Conservation (phyloP, 2,797 vertebrate genomes). For the Chelmon rostratus region DNA sequence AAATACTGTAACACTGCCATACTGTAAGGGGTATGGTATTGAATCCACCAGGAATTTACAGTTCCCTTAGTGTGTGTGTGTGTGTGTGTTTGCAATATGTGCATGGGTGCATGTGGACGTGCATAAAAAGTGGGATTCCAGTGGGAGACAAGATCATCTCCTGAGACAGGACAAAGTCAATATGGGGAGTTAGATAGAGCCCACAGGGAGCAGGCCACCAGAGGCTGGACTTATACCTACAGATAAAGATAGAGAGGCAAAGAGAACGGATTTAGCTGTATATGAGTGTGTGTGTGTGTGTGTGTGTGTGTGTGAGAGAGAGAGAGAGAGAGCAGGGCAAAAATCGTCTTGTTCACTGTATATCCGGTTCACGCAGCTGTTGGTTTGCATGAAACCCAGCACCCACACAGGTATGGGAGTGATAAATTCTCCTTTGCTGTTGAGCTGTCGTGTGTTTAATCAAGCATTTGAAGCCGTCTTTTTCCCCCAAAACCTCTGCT, state of each 20-base stretch:
- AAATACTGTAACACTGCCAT: background rate
- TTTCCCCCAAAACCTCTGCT: slow-evolving; percentile 8
- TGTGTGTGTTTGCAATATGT: slow-evolving; percentile 7
- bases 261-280: slow-evolving; percentile 19
- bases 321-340: background rate
- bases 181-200: slow-evolving; percentile 68
- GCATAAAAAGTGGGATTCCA: slow-evolving; percentile 59
- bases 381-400: slow-evolving; percentile 36
- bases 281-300: background rate
- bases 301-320: slow-evolving; percentile 6
- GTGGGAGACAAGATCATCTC: slow-evolving; percentile 70
- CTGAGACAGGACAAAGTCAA: slow-evolving; percentile 78
- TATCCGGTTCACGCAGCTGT: slow-evolving; percentile 50
- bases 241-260: slow-evolving; percentile 57
- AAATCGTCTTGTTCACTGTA: slow-evolving; percentile 25
- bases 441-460: slow-evolving; percentile 58
- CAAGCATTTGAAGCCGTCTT: slow-evolving; percentile 48
- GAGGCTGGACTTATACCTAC: slow-evolving; percentile 57
- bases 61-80: slow-evolving; percentile 2
- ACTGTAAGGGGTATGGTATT: background rate
- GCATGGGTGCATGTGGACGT: background rate
- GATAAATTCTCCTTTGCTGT: slow-evolving; percentile 50
- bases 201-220: slow-evolving; percentile 75
- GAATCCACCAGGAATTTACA: slow-evolving; percentile 2
- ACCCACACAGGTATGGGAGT: slow-evolving; percentile 22